Evolutionary conservation across 2,797 vertebrate genomes (phyloP), one percentile per base, ranked within the genome.

Genomic region (Poeciliopsis turneri): DNA sequence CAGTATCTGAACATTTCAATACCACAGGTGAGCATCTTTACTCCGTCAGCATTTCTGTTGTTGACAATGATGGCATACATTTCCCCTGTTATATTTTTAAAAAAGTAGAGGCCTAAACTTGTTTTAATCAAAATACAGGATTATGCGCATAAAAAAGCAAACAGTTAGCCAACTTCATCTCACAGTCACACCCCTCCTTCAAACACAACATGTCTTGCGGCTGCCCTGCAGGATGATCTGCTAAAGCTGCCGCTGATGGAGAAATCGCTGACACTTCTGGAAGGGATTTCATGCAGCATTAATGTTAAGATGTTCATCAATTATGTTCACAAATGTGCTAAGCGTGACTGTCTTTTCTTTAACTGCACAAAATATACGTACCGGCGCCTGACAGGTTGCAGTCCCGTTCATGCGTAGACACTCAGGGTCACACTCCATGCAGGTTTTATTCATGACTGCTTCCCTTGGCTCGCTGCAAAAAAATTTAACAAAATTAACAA

Each of bases 361-460:
- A 75, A 45, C 51, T 51, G 47, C 41, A 30, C 57, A 28, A 57
- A 72, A 20, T 66, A 82, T 16, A 95, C 97, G 92, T 96, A 99
- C 98, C 18, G 95, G 95, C 66, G 97, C 97, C 0, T 74, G 96
- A 93, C 98, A 99, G 90, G 97, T 97, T 30, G 91, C 83, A 0
- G 94, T 95, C 76, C 84, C 92, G 18, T 96, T 96, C 91, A 89
- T 92, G 13, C 25, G 96, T 23, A 94, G 94, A 89, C 98, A 99
- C 89, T 99, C 97, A 0, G 96, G 89, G 84, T 99, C 96, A 89
- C 98, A 99, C 57, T 92, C 93, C n/a, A 96, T 28, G 80, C 98
- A 99, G 45, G 93, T 94, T 20, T 93, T 95, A 68, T 96, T 94
- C 84, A 95, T 91, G 79, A 95, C 88, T 25, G 92, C 95, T 88